Evolutionary conservation across 2,888 invertebrate genomes (phyloP).

Genomic region (Thyatira batis): DNA sequence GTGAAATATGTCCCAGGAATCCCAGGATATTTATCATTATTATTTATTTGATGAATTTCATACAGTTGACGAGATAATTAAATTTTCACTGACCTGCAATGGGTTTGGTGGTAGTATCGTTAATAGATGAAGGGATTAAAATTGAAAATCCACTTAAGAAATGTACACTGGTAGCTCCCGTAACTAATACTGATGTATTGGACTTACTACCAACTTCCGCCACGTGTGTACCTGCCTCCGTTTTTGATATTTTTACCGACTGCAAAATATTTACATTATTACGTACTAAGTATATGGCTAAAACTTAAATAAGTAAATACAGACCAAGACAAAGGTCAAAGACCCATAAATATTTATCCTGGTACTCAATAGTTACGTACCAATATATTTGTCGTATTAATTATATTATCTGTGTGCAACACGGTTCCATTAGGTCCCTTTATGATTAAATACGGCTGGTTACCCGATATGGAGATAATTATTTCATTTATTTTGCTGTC

Average conservation of each 20-base stretch:
- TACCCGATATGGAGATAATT: background rate
- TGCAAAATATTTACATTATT: background rate
- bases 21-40: background rate
- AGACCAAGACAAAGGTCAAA: too few relatives aligned
- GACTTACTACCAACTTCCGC: background rate
- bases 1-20: background rate
- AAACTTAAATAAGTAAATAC: too few relatives aligned
- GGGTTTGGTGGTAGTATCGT: background rate
- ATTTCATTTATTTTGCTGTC: background rate
- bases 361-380: too few relatives aligned
- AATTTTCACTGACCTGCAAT: background rate
- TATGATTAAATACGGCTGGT: background rate
- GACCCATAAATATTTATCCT: too few relatives aligned
- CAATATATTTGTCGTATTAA: background rate
- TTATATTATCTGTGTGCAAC: background rate
- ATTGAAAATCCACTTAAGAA: background rate
- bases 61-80: too few relatives aligned
- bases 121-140: background rate
- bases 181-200: background rate
- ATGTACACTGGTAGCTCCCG: background rate
- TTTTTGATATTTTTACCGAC: background rate
- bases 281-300: too few relatives aligned
- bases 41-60: too few relatives aligned
- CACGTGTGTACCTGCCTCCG: background rate
- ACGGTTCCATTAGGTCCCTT: background rate